Evolutionary conservation across 2,888 invertebrate genomes (phyloP), one percentile per base, ranked within the genome.

Genomic region (Argyra leucocephala): DNA sequence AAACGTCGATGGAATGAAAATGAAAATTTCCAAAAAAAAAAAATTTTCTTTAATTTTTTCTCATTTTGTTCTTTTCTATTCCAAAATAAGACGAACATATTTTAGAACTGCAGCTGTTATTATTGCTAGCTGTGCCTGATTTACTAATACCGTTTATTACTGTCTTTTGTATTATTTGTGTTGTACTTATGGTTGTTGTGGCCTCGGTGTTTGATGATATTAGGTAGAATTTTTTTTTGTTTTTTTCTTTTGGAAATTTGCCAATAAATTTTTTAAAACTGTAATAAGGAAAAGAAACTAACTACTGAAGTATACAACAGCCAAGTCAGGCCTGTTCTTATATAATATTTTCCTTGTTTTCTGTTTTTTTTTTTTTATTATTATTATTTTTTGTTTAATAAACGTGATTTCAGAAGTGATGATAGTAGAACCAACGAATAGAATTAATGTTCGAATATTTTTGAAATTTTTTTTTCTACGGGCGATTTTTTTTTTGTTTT

Each of bases 1-100:
- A 48, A n/a, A 48, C 48, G 48, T 48, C 48, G 48, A 48, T 48
- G 15, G 48, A 48, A 48, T 48, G 48, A 18, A 48, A 48, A 48
- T 48, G 48, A 48, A 48, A 48, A 48, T 48, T 48, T 48, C n/a
- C n/a, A n/a, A n/a, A n/a, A n/a, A n/a, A n/a, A n/a, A n/a, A n/a
- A 18, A 48, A 2, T 18, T 48, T 48, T n/a, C 48, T 48, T n/a
- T 48, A n/a, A 18, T 48, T 15, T 15, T 15, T 12, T 48, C 48
- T 48, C 48, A 5, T 48, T 48, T 48, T 31, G 1, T 3, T 48
- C 18, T n/a, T 15, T 48, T 3, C 18, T 48, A 12, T 48, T 48
- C 1, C 1, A 48, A 48, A 48, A 18, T 48, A 2, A 48, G n/a
- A 48, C 2, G 48, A 15, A 18, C 5, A 48, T 18, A 15, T 48